phyloP scores from a whole-genome alignment of 2,888 invertebrate genomes.

The Rhagonycha fulva region DNA sequence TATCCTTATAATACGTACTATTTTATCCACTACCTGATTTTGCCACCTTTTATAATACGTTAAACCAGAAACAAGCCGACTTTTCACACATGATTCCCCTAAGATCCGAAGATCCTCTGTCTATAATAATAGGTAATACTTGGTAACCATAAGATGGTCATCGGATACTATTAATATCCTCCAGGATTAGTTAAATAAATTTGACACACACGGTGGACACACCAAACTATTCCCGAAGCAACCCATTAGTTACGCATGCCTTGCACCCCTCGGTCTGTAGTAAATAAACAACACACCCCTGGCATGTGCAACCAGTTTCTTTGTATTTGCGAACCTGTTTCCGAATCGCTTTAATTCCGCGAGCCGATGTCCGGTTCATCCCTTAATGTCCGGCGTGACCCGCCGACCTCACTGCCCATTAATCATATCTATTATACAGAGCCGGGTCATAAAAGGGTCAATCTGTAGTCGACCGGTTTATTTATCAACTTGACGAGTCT shows the following conservation, averaged over 20 bases:
- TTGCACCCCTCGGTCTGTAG: slow-evolving; percentile 43
- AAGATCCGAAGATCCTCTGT: slow-evolving; percentile 28
- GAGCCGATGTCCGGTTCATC: slow-evolving; percentile 51
- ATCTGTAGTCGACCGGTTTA: slow-evolving; percentile 35
- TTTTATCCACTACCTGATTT: slow-evolving; percentile 39
- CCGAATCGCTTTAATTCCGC: slow-evolving; percentile 45
- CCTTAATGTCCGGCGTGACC: slow-evolving; percentile 55
- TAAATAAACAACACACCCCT: slow-evolving; percentile 51
- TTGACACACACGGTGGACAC: slow-evolving; percentile 13
- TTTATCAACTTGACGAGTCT: slow-evolving; percentile 12
- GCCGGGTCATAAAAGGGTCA: slow-evolving; percentile 47
- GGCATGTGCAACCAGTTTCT: slow-evolving; percentile 48
- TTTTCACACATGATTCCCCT: slow-evolving; percentile 31
- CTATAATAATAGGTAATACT: not conserved
- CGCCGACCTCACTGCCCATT: slow-evolving; percentile 55
- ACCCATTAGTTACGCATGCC: slow-evolving; percentile 50
- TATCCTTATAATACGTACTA: slow-evolving; percentile 24
- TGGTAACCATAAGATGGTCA: not conserved
- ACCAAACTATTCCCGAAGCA: slow-evolving; percentile 18
- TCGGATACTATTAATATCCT: slow-evolving; percentile 22
- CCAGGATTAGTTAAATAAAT: slow-evolving; percentile 22
- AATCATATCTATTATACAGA: slow-evolving; percentile 55
- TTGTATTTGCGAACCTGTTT: slow-evolving; percentile 47
- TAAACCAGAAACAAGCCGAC: slow-evolving; percentile 46
- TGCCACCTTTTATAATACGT: slow-evolving; percentile 41